Conservation (phyloP, 2,113 vertebrate species). For the Oceanodroma tethys region DNA sequence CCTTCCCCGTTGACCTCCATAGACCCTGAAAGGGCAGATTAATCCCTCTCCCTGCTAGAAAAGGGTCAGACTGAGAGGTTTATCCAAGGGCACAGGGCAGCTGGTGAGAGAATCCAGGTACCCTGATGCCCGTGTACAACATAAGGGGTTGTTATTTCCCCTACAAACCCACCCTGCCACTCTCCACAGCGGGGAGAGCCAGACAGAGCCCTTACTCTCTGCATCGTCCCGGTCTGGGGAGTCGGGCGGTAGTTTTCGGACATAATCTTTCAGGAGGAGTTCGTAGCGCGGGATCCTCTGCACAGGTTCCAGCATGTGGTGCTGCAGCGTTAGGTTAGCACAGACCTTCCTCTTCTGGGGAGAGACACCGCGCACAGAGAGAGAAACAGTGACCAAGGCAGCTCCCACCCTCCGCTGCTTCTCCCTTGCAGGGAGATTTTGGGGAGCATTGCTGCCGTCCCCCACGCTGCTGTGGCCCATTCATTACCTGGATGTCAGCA, state of each 20-base stretch:
- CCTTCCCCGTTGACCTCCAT: neutral
- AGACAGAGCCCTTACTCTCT: constrained; percentile 72
- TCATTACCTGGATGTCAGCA: constrained; percentile 79
- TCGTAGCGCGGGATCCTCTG: constrained; percentile 90
- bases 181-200: neutral
- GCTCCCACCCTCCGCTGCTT: neutral
- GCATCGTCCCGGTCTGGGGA: constrained; percentile 74
- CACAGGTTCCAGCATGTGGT: constrained; percentile 86
- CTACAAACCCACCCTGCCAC: neutral
- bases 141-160: neutral
- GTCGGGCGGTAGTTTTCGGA: constrained; percentile 77
- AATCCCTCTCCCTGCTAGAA: neutral
- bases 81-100: neutral
- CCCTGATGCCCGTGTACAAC: neutral
- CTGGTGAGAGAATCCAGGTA: neutral
- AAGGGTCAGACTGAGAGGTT: neutral
- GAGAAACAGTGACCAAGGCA: neutral
- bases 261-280: constrained; percentile 87
- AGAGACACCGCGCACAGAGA: neutral
- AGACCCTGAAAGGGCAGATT: neutral
- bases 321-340: constrained; percentile 78
- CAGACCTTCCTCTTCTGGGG: constrained; percentile 78
- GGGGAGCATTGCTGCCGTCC: neutral
- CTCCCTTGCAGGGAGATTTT: neutral
- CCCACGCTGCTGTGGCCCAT: accelerated